Percentiles rank a stretch among this genome's conserved stretches.
Evolutionary conservation across 1,140 invertebrate species (phyloP).

Genomic region (Heliothis virescens): DNA sequence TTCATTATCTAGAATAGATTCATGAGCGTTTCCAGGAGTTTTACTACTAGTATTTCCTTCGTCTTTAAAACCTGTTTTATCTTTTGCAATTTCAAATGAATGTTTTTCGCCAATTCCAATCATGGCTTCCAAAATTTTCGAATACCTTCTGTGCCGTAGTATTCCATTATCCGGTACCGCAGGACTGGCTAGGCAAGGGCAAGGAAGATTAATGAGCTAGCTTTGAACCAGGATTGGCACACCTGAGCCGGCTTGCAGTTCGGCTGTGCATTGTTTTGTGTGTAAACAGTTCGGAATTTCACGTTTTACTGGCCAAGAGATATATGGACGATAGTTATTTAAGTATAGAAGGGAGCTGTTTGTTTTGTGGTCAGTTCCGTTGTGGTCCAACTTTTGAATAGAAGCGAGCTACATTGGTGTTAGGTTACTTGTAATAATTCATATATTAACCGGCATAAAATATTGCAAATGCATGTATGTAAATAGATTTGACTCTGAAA

Average conservation of each 20-base stretch:
- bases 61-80: no score
- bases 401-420: no score
- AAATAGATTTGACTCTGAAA: no score
- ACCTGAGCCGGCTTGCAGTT: constrained; percentile 63
- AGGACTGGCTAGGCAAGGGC: constrained; percentile 34
- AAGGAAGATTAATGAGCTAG: constrained; percentile 72
- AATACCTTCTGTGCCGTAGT: constrained; percentile 7
- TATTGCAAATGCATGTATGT: no score
- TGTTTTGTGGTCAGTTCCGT: neutral
- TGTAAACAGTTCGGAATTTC: constrained; percentile 56
- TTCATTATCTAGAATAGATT: neutral
- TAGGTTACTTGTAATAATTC: no score
- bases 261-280: constrained; percentile 56
- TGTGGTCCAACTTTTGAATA: no score
- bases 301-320: constrained; percentile 36
- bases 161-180: constrained; percentile 30
- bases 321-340: constrained; percentile 35
- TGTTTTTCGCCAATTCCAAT: neutral
- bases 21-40: neutral
- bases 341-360: constrained; percentile 13
- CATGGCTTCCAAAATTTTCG: constrained; percentile 17
- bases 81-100: neutral
- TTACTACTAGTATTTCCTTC: neutral
- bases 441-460: no score
- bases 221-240: constrained; percentile 60